Base-by-base conservation (phyloP, 2,113 vertebrate genomes). In the Lepus europaeus region DNA sequence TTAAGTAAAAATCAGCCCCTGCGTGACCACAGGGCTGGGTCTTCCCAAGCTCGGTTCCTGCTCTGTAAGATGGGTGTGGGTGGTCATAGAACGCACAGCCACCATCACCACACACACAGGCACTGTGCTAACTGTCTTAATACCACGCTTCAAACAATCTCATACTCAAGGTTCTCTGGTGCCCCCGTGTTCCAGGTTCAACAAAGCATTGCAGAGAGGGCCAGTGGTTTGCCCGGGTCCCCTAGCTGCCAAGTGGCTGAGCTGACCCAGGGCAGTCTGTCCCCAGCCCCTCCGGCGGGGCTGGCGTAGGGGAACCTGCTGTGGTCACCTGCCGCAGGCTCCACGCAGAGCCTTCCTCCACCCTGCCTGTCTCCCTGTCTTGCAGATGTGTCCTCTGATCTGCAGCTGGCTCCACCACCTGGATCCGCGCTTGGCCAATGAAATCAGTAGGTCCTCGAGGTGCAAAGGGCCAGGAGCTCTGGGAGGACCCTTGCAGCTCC, bases 351-450 rank as follows among this genome's bases (percentile, higher is more conserved):
- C 17, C 69, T 9, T 25, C 19, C 51, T 19, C 63, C 78, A 53
- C 61, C 19, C 9, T 33, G 77, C 8, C 1, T 70, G 22, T 86
- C 53, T 83, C 39, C 31, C 79, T 64, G 39, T 90, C 39, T 94
- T 93, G 69, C 82, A 97, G 90, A 1, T 82, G 4, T 93, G 94
- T 31, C 45, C 63, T 12, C 2, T 78, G 23, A 1, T 95, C 29
- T 64, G 22, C 7, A 69, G 6, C 5, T n/a, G 19, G 61, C 36
- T 91, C 27, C 33, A 6, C 33, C 2, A 63, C 11, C 5, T 91
- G 63, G 39, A 33, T 17, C 53, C 8, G 5, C 2, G 3, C 12
- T 2, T 33, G 20, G 9, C 3, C 17, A 16, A 31, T 9, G 6
- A 19, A 33, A 73, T 23, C 9, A 6, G 90, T 90, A 95, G 90